phyloP scores from a whole-genome alignment of 2,113 vertebrate species.

The Lasiurus cinereus region DNA sequence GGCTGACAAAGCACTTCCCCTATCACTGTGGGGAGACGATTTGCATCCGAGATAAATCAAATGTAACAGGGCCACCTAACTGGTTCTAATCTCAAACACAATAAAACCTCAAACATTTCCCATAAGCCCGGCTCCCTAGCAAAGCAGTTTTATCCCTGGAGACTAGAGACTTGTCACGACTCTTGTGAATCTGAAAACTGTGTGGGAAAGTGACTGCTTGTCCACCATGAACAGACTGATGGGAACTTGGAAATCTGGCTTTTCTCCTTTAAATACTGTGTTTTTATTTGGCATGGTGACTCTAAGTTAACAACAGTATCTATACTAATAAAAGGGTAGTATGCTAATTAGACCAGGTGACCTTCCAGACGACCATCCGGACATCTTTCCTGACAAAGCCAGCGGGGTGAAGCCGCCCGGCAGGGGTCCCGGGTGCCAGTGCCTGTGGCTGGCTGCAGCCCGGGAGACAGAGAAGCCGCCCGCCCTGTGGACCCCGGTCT shows the following conservation, averaged over 20 bases:
- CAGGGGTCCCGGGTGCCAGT: too few species aligned
- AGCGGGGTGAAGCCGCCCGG: too few species aligned
- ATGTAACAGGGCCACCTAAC: not conserved
- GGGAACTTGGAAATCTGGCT: not conserved
- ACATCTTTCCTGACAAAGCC: too few species aligned
- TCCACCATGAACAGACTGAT: not conserved
- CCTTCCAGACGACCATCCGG: too few species aligned
- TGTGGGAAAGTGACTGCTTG: not conserved
- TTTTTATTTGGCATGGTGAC: not conserved
- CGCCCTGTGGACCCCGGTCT: too few species aligned
- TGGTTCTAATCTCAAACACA: not conserved
- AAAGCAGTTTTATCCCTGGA: not conserved
- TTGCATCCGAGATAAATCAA: slow-evolving; percentile 29
- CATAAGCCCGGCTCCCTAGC: not conserved
- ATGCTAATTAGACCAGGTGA: too few species aligned
- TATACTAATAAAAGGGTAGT: too few species aligned
- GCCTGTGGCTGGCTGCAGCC: too few species aligned
- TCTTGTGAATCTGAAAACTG: not conserved
- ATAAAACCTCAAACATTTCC: not conserved
- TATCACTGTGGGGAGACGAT: not conserved
- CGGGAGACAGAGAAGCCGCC: too few species aligned
- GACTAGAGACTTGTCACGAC: not conserved
- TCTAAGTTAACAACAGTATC: too few species aligned
- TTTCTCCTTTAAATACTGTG: not conserved
- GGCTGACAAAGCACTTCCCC: not conserved